phyloP scores from a whole-genome alignment of 2,888 invertebrate species.

The Scaptomyza parva region DNA sequence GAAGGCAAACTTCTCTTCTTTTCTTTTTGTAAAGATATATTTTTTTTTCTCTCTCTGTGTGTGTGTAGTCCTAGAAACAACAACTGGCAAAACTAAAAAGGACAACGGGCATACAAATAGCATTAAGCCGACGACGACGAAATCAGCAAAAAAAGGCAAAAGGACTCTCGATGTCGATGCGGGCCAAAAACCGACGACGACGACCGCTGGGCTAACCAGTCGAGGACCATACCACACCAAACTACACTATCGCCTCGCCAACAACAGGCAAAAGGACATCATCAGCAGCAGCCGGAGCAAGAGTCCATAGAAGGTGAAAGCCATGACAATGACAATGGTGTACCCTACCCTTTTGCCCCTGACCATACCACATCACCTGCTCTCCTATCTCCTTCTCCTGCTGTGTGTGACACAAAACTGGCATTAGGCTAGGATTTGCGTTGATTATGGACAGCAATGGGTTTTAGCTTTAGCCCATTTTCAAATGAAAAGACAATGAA shows the following conservation, averaged over 20 bases:
- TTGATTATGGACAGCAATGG: constrained; percentile 81
- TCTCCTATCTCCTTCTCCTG: not conserved
- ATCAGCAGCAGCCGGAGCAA: constrained; percentile 47
- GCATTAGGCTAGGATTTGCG: constrained; percentile 78
- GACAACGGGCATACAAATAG: constrained; percentile 78
- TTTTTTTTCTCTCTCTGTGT: constrained; percentile 21
- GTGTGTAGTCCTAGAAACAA: constrained; percentile 67
- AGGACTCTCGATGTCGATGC: constrained; percentile 58
- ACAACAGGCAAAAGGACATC: constrained; percentile 61
- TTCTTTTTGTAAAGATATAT: constrained; percentile 2
- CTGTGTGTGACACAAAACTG: constrained; percentile 75
- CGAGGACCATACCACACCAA: constrained; percentile 26
- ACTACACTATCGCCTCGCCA: constrained; percentile 38
- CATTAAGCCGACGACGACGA: constrained; percentile 75
- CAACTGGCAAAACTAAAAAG: constrained; percentile 77
- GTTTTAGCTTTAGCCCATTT: constrained; percentile 72
- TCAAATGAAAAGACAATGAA: constrained; percentile 80
- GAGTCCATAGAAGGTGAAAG: constrained; percentile 70
- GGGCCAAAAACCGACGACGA: constrained; percentile 41
- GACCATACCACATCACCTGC: no score
- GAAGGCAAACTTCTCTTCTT: constrained; percentile 36
- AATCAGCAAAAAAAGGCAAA: constrained; percentile 66
- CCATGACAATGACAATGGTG: constrained; percentile 78
- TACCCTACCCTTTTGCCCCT: constrained; percentile 15
- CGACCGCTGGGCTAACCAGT: constrained; percentile 25